These are phyloP conservation scores for Lucifuga dentata DNA, from an alignment of 2,113 vertebrate species.

Conservation along the genomic window DNA sequence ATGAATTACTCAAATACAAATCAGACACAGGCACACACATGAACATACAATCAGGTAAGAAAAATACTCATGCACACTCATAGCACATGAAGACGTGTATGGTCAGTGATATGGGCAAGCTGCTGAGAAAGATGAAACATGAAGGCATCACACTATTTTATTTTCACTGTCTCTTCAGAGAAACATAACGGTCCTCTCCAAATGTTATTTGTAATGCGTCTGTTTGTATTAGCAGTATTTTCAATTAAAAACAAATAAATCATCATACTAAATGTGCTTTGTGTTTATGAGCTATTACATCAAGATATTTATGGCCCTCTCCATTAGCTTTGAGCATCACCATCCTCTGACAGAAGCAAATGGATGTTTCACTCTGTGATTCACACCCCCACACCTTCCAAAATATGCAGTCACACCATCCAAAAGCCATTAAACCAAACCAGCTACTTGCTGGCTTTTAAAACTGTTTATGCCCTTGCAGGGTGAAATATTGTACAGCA, in stretches of 20 bases:
- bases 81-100: conserved; percentile 15
- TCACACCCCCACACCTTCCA: conserved; percentile 51
- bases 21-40: conserved; percentile 28
- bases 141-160: conserved; percentile 4
- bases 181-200: conserved; percentile 1
- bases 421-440: conserved; percentile 66
- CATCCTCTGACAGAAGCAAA: conserved; percentile 52
- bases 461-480: conserved; percentile 53
- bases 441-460: conserved; percentile 47
- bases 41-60: conserved; percentile 10
- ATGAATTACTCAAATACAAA: conserved; percentile 48
- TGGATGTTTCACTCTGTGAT: conserved; percentile 56
- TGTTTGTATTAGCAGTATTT: conserved; percentile 21
- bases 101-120: too few species aligned
- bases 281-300: conserved; percentile 56
- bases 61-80: conserved; percentile 41
- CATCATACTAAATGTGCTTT: conserved; percentile 26
- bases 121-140: too few species aligned
- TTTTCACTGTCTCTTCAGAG: background rate
- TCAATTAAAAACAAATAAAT: conserved; percentile 65
- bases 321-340: conserved; percentile 48
- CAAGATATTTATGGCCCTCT: conserved; percentile 49
- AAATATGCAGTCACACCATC: conserved; percentile 48
- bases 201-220: conserved; percentile 12
- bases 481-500: conserved; percentile 52